Conservation (phyloP, 2,888 invertebrate genomes). For the Conistra vaccinii region DNA sequence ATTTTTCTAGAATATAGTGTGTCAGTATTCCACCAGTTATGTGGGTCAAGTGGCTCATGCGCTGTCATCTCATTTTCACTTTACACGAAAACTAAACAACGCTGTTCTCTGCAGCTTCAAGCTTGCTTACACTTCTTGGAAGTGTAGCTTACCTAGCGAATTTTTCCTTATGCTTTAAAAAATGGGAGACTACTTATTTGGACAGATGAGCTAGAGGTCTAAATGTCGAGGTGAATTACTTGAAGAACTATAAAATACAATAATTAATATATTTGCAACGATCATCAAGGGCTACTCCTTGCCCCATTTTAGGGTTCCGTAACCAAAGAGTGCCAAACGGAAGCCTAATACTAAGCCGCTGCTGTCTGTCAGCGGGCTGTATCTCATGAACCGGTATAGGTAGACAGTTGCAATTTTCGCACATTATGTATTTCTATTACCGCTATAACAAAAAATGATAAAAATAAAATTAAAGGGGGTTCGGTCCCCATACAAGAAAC, state of each 20-base stretch:
- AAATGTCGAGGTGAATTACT: not conserved
- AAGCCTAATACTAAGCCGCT: too few relatives aligned
- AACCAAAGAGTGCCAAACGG: too few relatives aligned
- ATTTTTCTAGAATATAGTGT: conserved; percentile 39
- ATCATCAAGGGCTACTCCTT: not conserved
- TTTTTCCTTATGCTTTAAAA: not conserved
- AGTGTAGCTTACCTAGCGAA: conserved; percentile 3
- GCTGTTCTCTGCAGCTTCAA: conserved; percentile 29
- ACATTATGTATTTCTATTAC: too few relatives aligned
- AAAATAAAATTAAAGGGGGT: too few relatives aligned
- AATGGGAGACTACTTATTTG: not conserved
- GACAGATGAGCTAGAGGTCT: not conserved
- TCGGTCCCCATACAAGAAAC: too few relatives aligned
- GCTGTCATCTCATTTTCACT: conserved; percentile 62
- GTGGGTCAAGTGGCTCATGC: conserved; percentile 63
- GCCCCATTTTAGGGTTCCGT: too few relatives aligned
- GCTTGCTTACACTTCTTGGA: conserved; percentile 28
- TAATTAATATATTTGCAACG: not conserved
- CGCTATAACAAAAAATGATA: too few relatives aligned
- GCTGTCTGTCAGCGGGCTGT: too few relatives aligned
- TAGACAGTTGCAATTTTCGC: too few relatives aligned
- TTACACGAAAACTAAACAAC: conserved; percentile 54
- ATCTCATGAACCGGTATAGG: too few relatives aligned
- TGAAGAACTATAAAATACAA: not conserved
- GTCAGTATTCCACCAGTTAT: conserved; percentile 23